Evolutionary conservation across 2,113 vertebrate species (phyloP), one percentile per base, ranked within the genome.

Genomic region (Cygnus atratus): DNA sequence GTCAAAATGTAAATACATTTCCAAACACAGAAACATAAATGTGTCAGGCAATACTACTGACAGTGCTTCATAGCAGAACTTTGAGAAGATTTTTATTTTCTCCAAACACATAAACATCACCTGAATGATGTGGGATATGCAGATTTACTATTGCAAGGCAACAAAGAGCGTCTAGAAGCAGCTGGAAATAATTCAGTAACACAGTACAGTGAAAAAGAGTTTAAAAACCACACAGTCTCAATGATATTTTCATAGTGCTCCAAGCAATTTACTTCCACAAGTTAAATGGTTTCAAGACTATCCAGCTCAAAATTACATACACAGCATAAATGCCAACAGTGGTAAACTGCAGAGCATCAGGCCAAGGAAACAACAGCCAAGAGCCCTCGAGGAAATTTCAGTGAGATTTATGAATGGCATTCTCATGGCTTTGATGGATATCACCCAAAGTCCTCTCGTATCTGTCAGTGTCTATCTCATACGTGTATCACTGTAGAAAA

Each of bases 181-280:
- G 99, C 98, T 99, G 99, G 99, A 99, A 99, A 98, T 98, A 98
- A 99, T 99, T 99, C 98, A 96, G 97, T 97, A 98, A 98, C 97
- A 96, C 95, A 97, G 97, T 94, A 97, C 97, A 97, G 97, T 96
- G 96, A 92, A 97, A 98, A 98, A 97, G 97, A 98, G 97, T 98
- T 98, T 98, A 94, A 98, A 99, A 99, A 98, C 98, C 99, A 98
- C 98, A 99, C 98, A 97, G 98, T 98, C 97, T 98, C 98, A 97
- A 96, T 84, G 97, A 98, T 98, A 98, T 99, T 99, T 99, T 99
- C 98, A 98, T 98, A 98, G 98, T 97, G 98, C 98, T 99, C 98
- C 97, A 97, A 98, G 98, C 98, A 98, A 98, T 99, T 99, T 98
- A 98, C 97, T 98, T 97, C 97, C 98, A 96, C 96, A 89, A 97